Evolutionary conservation across 2,888 invertebrate species (phyloP).

Genomic region (Folsomia candida): DNA sequence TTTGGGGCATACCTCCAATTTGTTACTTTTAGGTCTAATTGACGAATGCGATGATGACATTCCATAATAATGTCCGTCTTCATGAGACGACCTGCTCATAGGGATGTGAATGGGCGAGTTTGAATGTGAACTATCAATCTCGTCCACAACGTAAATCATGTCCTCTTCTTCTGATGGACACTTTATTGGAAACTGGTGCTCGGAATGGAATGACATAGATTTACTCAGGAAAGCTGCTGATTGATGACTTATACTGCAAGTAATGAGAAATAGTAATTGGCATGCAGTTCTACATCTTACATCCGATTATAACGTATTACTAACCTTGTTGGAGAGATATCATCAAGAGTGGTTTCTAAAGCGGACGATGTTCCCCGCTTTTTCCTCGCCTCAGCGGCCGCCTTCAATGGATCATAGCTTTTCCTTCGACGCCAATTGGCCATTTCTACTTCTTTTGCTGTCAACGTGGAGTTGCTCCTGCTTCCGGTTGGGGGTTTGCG

Average conservation of each 20-base stretch:
- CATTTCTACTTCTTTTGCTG: slow-evolving; percentile 77
- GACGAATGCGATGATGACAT: slow-evolving; percentile 46
- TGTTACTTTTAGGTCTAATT: slow-evolving; percentile 49
- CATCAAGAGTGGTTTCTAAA: slow-evolving; percentile 34
- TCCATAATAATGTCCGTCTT: slow-evolving; percentile 42
- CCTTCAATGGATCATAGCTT: slow-evolving; percentile 91
- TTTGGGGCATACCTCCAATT: slow-evolving; percentile 49
- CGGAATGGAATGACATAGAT: slow-evolving; percentile 40
- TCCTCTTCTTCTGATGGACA: slow-evolving; percentile 38
- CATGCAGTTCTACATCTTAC: no score
- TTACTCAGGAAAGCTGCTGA: slow-evolving; percentile 30
- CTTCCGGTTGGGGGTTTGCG: slow-evolving; percentile 51
- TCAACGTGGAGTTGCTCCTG: slow-evolving; percentile 68
- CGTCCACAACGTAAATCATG: slow-evolving; percentile 42
- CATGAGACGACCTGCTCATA: slow-evolving; percentile 32
- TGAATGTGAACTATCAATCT: slow-evolving; percentile 41
- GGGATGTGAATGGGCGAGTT: slow-evolving; percentile 40
- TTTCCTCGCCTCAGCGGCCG: slow-evolving; percentile 77
- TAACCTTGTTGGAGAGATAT: slow-evolving; percentile 19
- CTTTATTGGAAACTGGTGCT: slow-evolving; percentile 25
- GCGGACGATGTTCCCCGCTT: slow-evolving; percentile 23
- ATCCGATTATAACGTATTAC: no score
- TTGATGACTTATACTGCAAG: slow-evolving; percentile 7
- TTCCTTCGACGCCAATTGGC: slow-evolving; percentile 95
- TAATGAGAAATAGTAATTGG: not conserved